phyloP scores from a whole-genome alignment of 2,113 vertebrate species.

The Rallus limicola region DNA sequence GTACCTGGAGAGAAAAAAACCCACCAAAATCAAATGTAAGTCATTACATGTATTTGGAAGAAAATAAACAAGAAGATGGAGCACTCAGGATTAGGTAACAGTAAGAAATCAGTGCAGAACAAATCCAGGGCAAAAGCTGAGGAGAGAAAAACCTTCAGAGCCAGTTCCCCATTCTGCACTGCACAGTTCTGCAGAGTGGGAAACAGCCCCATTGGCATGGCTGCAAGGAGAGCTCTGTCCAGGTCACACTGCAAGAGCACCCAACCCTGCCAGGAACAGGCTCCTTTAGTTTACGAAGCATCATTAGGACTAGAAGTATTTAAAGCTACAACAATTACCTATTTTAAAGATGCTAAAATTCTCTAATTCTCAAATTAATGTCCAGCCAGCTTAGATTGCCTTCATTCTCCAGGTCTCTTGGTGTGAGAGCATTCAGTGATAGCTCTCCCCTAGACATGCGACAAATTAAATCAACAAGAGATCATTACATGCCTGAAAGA shows the following conservation, averaged over 20 bases:
- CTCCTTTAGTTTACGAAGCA: background rate
- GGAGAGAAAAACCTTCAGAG: background rate
- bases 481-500: background rate
- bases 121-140: background rate
- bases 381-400: background rate
- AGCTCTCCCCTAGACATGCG: background rate
- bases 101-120: background rate
- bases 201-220: background rate
- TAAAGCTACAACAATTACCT: background rate
- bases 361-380: background rate
- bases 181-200: background rate
- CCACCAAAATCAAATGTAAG: background rate
- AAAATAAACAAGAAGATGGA: background rate
- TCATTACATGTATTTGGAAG: background rate
- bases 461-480: background rate
- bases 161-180: background rate
- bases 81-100: background rate
- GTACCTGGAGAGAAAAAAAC: background rate
- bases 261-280: background rate
- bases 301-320: background rate
- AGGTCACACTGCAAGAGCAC: constrained; percentile 13
- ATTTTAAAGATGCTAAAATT: background rate
- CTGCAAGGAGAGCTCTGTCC: background rate
- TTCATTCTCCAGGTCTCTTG: background rate
- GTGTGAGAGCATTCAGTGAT: fast-evolving